These are phyloP conservation scores for Loxodonta africana DNA, from an alignment of 2,113 vertebrate species.

Conservation along the genomic window DNA sequence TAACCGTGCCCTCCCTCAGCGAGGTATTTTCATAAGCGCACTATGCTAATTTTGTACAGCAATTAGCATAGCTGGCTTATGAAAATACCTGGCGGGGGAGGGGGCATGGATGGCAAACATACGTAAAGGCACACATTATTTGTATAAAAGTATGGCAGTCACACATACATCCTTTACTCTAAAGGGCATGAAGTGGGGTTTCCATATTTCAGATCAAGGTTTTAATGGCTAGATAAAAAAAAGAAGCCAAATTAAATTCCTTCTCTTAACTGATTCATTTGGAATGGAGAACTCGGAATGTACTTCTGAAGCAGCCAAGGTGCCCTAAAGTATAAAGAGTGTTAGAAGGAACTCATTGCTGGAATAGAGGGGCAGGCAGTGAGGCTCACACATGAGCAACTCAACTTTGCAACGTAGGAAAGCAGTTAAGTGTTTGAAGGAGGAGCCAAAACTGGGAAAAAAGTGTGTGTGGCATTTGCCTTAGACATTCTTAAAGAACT, in stretches of 20 bases:
- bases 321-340: background rate
- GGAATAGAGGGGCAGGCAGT: background rate
- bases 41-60: too few species aligned
- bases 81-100: too few species aligned
- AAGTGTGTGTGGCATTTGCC: background rate
- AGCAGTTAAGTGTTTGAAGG: background rate
- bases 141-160: background rate
- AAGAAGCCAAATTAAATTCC: background rate
- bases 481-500: background rate
- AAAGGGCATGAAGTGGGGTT: background rate
- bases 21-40: too few species aligned
- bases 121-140: too few species aligned
- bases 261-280: background rate
- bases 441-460: background rate
- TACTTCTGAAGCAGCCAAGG: background rate
- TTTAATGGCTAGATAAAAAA: background rate
- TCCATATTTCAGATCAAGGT: background rate
- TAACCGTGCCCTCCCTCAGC: too few species aligned
- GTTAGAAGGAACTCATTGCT: background rate
- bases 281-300: background rate
- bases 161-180: background rate
- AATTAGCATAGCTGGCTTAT: too few species aligned
- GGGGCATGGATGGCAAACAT: too few species aligned
- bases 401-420: background rate
- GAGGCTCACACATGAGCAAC: background rate